These are phyloP conservation scores for Urocitellus parryii DNA, from an alignment of 2,113 vertebrate genomes.

Conservation along the genomic window DNA sequence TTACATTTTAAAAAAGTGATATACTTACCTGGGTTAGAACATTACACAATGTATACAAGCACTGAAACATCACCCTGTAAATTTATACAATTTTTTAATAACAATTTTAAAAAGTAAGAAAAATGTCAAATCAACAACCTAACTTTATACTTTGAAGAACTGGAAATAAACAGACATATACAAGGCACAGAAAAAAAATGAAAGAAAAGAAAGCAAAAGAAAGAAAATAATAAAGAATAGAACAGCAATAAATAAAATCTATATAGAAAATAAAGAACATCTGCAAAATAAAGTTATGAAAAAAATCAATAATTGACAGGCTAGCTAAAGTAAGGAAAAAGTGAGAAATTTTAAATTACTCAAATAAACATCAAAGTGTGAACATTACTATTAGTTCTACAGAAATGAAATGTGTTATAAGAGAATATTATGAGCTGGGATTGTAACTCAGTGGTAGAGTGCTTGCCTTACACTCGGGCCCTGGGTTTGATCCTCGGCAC, in stretches of 20 bases:
- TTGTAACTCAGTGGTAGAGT: too few relatives aligned
- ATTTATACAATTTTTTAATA: too few relatives aligned
- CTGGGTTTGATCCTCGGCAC: too few relatives aligned
- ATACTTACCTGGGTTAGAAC: background rate
- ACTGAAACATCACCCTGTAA: background rate
- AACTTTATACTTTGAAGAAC: background rate
- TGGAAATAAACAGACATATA: background rate
- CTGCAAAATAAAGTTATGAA: background rate
- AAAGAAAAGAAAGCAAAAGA: background rate
- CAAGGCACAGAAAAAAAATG: background rate
- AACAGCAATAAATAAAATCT: background rate
- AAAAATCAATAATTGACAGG: constrained; percentile 9
- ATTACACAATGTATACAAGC: background rate
- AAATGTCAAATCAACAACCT: background rate
- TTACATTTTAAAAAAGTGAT: background rate
- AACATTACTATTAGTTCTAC: background rate
- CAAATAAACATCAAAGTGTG: background rate
- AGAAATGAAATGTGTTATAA: background rate
- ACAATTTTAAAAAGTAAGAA: background rate
- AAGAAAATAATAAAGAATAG: background rate
- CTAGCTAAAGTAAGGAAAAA: background rate
- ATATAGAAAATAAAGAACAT: background rate
- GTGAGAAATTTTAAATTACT: background rate
- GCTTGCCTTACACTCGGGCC: too few relatives aligned
- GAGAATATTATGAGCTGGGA: background rate